Percentiles rank a stretch among this genome's conserved stretches.
These are phyloP conservation scores for Enteromius argenteus DNA, from an alignment of 2,797 vertebrate species.

Conservation along the genomic window DNA sequence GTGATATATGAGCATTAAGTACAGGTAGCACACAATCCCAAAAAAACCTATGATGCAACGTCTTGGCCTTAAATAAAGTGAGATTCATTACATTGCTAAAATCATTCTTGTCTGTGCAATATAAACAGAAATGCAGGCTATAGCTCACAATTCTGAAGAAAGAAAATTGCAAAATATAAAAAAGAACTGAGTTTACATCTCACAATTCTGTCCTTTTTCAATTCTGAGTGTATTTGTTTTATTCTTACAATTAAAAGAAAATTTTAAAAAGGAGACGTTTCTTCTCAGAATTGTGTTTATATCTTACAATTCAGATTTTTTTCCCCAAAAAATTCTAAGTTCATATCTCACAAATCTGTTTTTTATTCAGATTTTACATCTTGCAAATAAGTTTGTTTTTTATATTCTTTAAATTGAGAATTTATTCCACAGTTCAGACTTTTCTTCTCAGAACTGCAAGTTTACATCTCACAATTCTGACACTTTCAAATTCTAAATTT, in stretches of 20 bases:
- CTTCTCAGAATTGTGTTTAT: too few species aligned
- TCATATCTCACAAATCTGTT: too few species aligned
- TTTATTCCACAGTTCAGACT: too few species aligned
- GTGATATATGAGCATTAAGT: background rate
- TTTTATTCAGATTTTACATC: too few species aligned
- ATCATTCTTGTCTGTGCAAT: background rate
- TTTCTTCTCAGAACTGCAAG: background rate
- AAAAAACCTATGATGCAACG: background rate
- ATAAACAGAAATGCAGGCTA: background rate
- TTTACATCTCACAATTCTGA: background rate
- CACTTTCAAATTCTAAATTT: too few species aligned
- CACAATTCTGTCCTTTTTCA: too few species aligned
- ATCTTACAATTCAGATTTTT: too few species aligned
- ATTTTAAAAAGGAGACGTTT: too few species aligned
- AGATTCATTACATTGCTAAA: background rate
- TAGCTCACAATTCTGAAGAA: background rate
- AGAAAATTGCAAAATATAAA: background rate
- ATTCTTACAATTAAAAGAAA: too few species aligned
- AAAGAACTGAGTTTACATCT: background rate
- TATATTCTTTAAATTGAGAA: too few species aligned
- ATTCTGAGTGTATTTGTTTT: background rate
- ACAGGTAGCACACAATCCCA: background rate
- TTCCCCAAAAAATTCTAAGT: too few species aligned
- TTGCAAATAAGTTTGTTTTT: too few species aligned
- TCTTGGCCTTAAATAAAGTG: background rate